Percentiles rank a stretch among this genome's conserved stretches.
These are phyloP conservation scores for Laothoe populi DNA, from an alignment of 2,888 invertebrate species.

Conservation along the genomic window DNA sequence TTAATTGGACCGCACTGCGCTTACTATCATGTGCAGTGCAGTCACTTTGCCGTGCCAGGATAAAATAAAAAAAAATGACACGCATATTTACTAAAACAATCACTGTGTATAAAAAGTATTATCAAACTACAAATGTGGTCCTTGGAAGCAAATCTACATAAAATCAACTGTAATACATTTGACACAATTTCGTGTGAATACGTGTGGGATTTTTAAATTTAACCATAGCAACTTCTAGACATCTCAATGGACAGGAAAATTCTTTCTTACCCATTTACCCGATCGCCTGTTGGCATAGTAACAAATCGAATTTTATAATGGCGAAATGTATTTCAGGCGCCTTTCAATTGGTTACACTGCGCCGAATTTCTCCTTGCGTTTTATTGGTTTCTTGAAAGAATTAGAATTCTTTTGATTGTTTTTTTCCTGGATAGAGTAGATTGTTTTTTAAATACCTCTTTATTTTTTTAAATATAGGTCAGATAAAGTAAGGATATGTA, in stretches of 20 bases:
- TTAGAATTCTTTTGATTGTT: conserved; percentile 2
- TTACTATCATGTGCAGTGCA: no score
- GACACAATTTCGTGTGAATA: not conserved
- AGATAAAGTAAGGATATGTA: not conserved
- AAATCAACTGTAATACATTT: not conserved
- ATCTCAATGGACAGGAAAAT: conserved; percentile 46
- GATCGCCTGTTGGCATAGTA: conserved; percentile 11
- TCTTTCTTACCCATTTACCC: conserved; percentile 42
- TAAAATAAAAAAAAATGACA: no score
- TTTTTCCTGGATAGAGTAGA: not conserved
- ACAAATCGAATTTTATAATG: conserved; percentile 20
- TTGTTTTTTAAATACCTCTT: not conserved
- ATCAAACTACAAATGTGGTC: no score
- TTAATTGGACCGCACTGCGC: no score
- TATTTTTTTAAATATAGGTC: not conserved
- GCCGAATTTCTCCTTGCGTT: conserved; percentile 5
- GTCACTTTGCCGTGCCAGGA: no score
- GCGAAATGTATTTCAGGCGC: conserved; percentile 9
- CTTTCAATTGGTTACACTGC: not conserved
- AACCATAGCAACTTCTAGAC: conserved; percentile 17
- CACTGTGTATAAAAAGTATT: no score
- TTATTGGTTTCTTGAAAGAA: conserved; percentile 6
- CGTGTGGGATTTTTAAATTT: conserved; percentile 9
- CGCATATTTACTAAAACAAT: no score
- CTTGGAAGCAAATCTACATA: no score